Evolutionary conservation across 2,888 invertebrate species (phyloP).

Genomic region (Aromia moschata): DNA sequence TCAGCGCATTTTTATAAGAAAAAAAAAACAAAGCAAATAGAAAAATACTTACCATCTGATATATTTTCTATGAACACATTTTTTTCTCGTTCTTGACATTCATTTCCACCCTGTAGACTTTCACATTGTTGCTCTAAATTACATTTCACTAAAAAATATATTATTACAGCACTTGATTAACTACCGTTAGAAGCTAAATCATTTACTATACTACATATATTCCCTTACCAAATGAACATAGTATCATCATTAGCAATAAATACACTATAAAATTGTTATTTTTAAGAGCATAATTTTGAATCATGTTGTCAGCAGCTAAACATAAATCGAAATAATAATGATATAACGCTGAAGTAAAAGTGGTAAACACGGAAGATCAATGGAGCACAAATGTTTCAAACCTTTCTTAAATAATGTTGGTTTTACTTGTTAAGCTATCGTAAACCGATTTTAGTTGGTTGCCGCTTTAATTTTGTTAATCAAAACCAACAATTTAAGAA

Average conservation of each 20-base stretch:
- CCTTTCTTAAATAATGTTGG: neutral
- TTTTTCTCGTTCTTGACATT: slow-evolving; percentile 24
- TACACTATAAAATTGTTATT: slow-evolving; percentile 13
- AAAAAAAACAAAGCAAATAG: neutral
- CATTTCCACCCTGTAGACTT: slow-evolving; percentile 27
- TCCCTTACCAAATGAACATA: slow-evolving; percentile 10
- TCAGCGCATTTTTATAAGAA: no score
- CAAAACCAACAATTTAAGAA: no score
- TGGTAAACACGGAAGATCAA: slow-evolving; percentile 32
- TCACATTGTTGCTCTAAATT: slow-evolving; percentile 31
- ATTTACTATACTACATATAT: no score
- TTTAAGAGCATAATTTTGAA: slow-evolving; percentile 1
- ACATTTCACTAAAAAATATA: slow-evolving; percentile 13
- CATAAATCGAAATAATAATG: slow-evolving; percentile 17
- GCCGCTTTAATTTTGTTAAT: no score
- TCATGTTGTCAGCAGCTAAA: slow-evolving; percentile 14
- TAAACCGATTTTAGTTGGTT: neutral
- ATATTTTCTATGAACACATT: slow-evolving; percentile 14
- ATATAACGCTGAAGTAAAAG: slow-evolving; percentile 39
- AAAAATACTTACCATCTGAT: slow-evolving; percentile 21
- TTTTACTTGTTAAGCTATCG: slow-evolving; percentile 4
- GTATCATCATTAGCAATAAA: neutral
- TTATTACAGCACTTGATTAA: no score
- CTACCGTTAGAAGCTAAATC: no score
- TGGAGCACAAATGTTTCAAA: slow-evolving; percentile 39